A percentile compares a stretch with the other conserved stretches of the same genome.
Conservation (phyloP, 2,888 invertebrate genomes). For the Eurytoma californica region DNA sequence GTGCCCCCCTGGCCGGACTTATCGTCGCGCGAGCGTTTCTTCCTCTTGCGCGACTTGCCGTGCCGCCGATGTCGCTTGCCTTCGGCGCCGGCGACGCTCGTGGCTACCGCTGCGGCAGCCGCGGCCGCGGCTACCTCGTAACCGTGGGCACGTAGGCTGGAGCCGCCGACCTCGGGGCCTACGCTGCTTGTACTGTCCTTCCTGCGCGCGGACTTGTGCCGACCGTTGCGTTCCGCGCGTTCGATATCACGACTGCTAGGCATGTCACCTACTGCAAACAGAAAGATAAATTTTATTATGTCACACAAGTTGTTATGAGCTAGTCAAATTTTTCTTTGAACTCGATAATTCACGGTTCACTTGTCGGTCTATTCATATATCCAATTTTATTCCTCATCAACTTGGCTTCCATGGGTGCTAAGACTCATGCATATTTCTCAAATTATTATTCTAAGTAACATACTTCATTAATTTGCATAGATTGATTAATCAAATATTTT, state of each 20-base stretch:
- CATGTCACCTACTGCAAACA: slow-evolving; percentile 74
- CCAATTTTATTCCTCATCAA: too few species aligned
- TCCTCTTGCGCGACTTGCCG: slow-evolving; percentile 73
- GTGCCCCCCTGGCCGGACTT: slow-evolving; percentile 64
- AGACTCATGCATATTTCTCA: too few species aligned
- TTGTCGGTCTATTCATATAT: too few species aligned
- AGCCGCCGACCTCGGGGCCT: not conserved
- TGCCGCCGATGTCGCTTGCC: slow-evolving; percentile 70
- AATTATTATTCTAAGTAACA: too few species aligned
- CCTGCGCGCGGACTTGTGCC: slow-evolving; percentile 68
- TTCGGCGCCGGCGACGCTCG: slow-evolving; percentile 18
- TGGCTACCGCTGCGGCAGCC: slow-evolving; percentile 48
- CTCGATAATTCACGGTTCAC: too few species aligned
- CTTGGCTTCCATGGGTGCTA: too few species aligned
- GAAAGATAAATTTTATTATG: not conserved
- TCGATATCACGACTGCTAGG: slow-evolving; percentile 74
- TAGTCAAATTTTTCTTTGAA: too few species aligned
- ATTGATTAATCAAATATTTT: too few species aligned
- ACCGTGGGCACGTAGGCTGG: slow-evolving; percentile 23
- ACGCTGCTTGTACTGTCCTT: slow-evolving; percentile 68
- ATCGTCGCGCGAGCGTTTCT: slow-evolving; percentile 71
- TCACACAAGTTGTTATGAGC: too few species aligned
- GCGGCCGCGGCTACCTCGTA: slow-evolving; percentile 52
- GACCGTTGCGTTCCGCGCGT: slow-evolving; percentile 74
- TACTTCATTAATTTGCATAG: too few species aligned